Evolutionary conservation across 2,113 vertebrate genomes (phyloP).

Genomic region (Oriolus oriolus): DNA sequence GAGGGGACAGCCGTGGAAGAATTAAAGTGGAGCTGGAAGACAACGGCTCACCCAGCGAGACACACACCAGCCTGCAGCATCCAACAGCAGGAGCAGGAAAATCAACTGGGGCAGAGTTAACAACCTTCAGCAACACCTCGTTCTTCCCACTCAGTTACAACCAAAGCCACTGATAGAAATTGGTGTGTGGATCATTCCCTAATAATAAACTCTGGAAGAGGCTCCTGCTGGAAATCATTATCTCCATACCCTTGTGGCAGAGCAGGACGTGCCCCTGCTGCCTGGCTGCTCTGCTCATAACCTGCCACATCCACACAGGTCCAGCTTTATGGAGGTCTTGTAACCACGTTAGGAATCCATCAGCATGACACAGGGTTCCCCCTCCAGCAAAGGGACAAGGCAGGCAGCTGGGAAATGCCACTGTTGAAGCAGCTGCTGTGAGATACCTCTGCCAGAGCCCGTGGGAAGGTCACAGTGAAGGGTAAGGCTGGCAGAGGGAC

Average conservation of each 20-base stretch:
- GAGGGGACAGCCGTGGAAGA: background rate
- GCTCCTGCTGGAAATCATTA: background rate
- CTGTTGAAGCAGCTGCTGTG: background rate
- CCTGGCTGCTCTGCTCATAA: background rate
- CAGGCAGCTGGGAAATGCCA: background rate
- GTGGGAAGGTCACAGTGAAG: background rate
- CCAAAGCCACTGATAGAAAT: rapidly evolving
- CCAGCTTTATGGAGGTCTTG: background rate
- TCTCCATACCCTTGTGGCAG: rapidly evolving
- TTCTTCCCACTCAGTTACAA: background rate
- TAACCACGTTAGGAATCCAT: background rate
- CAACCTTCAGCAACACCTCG: background rate
- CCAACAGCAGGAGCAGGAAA: background rate
- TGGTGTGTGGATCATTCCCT: no score
- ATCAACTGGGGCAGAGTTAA: background rate
- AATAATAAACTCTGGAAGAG: background rate
- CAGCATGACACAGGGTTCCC: background rate
- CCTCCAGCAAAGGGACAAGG: background rate
- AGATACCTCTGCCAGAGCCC: background rate
- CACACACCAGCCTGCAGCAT: background rate
- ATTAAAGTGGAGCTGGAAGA: background rate
- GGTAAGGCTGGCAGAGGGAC: background rate
- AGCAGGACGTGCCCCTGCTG: background rate
- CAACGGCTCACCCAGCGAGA: rapidly evolving
- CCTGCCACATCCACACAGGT: background rate